A percentile compares a stretch with the other conserved stretches of the same genome.
phyloP scores from a whole-genome alignment of 2,113 vertebrate genomes.

The Alligator mississippiensis region DNA sequence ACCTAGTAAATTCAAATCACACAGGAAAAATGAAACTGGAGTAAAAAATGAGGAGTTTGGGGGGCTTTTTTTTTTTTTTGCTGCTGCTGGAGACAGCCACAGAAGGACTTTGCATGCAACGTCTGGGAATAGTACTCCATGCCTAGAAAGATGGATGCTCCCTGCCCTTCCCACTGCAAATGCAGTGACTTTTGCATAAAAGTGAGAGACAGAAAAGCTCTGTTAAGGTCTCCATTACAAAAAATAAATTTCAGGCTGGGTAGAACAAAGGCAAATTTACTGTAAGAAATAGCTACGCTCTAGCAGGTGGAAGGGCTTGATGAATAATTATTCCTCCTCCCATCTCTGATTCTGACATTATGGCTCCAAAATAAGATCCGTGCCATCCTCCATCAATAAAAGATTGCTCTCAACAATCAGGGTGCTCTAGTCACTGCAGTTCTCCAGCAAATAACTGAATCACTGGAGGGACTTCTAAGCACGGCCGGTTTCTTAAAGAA shows the following conservation, averaged over 20 bases:
- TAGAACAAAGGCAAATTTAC: background rate
- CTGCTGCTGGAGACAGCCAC: background rate
- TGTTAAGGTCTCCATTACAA: background rate
- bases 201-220: background rate
- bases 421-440: background rate
- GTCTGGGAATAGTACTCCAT: background rate
- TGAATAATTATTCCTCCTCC: background rate
- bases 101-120: background rate
- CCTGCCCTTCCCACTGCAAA: background rate
- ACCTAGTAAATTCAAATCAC: background rate
- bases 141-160: background rate
- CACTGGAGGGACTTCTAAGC: background rate
- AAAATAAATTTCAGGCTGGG: background rate
- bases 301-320: background rate
- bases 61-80: background rate
- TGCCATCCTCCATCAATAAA: background rate
- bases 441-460: background rate
- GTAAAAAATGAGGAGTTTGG: background rate
- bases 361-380: background rate
- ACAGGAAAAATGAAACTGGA: background rate
- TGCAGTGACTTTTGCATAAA: background rate
- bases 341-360: background rate
- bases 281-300: background rate
- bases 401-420: background rate
- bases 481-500: background rate